Base-by-base conservation (phyloP, 2,797 vertebrate genomes). In the Rhinichthys osculus region DNA sequence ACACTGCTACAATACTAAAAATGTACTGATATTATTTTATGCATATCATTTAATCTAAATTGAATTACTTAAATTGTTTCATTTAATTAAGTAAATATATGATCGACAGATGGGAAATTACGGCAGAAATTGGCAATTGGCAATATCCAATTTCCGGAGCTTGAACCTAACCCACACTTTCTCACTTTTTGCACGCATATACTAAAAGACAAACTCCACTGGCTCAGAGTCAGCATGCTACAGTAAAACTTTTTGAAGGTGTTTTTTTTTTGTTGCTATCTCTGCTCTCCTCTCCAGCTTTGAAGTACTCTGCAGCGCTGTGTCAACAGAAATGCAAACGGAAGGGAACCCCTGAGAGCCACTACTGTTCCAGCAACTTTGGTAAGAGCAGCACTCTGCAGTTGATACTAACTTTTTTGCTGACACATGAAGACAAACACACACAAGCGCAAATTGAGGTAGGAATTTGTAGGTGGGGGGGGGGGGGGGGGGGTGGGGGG, bases 331-430 rank as follows among this genome's bases (percentile, higher is more conserved):
- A 98, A 94, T 99, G 98, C 90, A 97, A 96, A 92, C 95, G 96
- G 88, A 95, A 89, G 0, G 97, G 97, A 88, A 98, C 95, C 86
- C 95, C 97, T 35, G 96, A 98, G 93, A 97, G 95, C 92, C 97
- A 97, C 95, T 99, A 97, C 70, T 99, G 98, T 93, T 97, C 97
- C 86, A 99, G 97, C 93, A 95, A 98, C 94, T 99, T 99, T 2
- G 98, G 98, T 99, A 96, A 97, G 80, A 73, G 62, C 69, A 78
- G 40, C 17, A 30, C 52, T 83, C 5, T 52, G 74, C 21, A 35
- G 62, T 64, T 59, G 21, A 52, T 70, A 35, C 47, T 11, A 47
- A 44, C 54, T 62, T 81, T 73, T 92, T 89, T 85, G 90, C 87
- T 87, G 79, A 82, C 84, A 66, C 42, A 84, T 83, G 83, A 88